These are phyloP conservation scores for Hydrolagus affinis DNA, from an alignment of 2,113 vertebrate species.

Conservation along the genomic window DNA sequence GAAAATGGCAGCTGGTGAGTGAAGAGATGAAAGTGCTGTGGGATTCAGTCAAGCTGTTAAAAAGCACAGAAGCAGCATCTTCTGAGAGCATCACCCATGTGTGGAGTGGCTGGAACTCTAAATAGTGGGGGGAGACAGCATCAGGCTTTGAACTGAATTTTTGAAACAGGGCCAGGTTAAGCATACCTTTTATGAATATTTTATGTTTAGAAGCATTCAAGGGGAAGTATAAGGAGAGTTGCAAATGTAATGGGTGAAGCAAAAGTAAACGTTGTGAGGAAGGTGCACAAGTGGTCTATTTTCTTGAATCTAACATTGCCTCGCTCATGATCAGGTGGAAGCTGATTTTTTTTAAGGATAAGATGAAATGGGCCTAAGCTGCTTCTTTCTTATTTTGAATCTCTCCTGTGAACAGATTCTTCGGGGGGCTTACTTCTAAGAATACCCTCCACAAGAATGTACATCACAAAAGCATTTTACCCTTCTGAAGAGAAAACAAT, in stretches of 20 bases:
- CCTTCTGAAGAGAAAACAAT: no score
- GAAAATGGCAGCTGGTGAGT: constrained; percentile 2
- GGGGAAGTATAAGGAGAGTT: not conserved
- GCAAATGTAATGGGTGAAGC: not conserved
- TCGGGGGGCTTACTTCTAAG: no score
- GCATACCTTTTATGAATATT: not conserved
- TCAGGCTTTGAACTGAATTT: constrained; percentile 13
- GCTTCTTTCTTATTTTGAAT: no score
- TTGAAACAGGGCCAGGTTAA: not conserved
- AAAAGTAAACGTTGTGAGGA: not conserved
- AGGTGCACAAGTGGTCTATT: not conserved
- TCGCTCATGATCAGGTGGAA: no score
- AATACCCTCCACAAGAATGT: no score
- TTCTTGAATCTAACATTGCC: not conserved
- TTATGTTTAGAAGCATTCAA: not conserved
- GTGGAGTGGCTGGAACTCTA: not conserved
- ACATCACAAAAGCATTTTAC: no score
- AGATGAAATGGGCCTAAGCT: no score
- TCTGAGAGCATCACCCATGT: not conserved
- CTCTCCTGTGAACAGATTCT: no score
- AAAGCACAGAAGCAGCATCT: not conserved
- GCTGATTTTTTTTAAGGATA: no score
- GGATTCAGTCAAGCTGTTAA: not conserved
- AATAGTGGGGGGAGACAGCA: not conserved
- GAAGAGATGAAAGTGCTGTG: constrained; percentile 9